Conservation (phyloP, 2,797 vertebrate species). For the Lateolabrax maculatus region DNA sequence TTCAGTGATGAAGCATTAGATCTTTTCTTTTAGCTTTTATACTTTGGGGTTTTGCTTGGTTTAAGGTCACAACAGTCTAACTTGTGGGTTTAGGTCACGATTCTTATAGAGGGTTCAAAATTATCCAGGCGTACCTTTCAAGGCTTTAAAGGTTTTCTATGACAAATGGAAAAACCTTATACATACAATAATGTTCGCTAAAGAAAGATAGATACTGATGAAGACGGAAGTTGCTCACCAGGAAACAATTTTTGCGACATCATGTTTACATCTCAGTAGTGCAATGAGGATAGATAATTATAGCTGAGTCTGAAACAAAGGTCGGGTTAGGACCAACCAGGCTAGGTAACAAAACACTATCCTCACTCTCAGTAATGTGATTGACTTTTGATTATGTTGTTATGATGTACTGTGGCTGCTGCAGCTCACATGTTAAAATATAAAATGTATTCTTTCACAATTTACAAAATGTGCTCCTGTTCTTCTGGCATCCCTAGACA, state of each 20-base stretch:
- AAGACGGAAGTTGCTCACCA: slow-evolving; percentile 16
- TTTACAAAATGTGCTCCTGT: slow-evolving; percentile 10
- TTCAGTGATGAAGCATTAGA: slow-evolving; percentile 22
- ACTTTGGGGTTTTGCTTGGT: slow-evolving; percentile 8
- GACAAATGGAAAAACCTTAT: neutral
- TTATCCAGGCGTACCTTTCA: neutral
- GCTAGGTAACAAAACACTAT: slow-evolving; percentile 16
- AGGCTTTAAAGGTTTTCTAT: neutral
- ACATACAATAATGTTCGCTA: neutral
- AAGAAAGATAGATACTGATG: neutral
- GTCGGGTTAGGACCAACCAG: neutral
- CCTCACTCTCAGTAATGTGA: slow-evolving; percentile 43
- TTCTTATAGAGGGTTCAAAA: slow-evolving; percentile 2
- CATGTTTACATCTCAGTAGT: slow-evolving; percentile 33
- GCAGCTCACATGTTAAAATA: slow-evolving; percentile 21
- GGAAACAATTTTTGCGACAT: slow-evolving; percentile 32
- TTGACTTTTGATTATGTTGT: slow-evolving; percentile 34
- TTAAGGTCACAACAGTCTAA: slow-evolving; percentile 2
- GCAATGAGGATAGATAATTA: neutral
- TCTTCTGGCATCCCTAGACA: neutral
- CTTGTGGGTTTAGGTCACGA: neutral
- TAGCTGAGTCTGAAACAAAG: slow-evolving; percentile 11
- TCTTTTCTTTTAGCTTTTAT: slow-evolving; percentile 13
- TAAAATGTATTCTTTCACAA: slow-evolving; percentile 21
- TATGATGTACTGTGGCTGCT: slow-evolving; percentile 18